Evolutionary conservation across 2,888 invertebrate species (phyloP).

Genomic region (Phortica magna): DNA sequence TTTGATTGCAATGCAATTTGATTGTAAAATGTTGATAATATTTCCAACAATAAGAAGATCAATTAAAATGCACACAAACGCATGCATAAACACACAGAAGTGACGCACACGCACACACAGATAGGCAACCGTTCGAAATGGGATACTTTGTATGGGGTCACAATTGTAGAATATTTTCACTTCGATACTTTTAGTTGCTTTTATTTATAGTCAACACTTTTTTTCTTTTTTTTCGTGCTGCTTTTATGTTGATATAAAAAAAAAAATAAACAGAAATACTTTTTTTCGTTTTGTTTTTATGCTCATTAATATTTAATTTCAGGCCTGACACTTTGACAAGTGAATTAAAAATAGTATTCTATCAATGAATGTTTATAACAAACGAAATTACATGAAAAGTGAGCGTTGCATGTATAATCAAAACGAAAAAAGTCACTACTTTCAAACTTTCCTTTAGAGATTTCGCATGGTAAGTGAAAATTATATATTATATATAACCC

Average conservation of each 20-base stretch:
- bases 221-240: not conserved
- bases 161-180: constrained; percentile 46
- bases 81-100: not conserved
- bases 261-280: constrained; percentile 34
- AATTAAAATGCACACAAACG: not conserved
- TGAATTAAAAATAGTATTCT: not conserved
- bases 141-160: constrained; percentile 67
- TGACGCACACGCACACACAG: not conserved
- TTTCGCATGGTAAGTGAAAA: no score
- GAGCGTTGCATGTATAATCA: no score
- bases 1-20: no score
- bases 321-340: constrained; percentile 62
- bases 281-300: constrained; percentile 27
- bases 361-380: no score
- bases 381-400: no score
- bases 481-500: no score
- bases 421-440: no score
- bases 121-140: not conserved
- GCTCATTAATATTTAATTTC: constrained; percentile 66
- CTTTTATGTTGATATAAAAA: constrained; percentile 46
- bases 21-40: no score
- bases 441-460: no score
- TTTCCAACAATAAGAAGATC: no score
- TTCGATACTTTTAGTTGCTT: constrained; percentile 7
- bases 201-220: constrained; percentile 20